Conservation (phyloP, 1,140 invertebrate genomes). For the Acromyrmex charruanus region DNA sequence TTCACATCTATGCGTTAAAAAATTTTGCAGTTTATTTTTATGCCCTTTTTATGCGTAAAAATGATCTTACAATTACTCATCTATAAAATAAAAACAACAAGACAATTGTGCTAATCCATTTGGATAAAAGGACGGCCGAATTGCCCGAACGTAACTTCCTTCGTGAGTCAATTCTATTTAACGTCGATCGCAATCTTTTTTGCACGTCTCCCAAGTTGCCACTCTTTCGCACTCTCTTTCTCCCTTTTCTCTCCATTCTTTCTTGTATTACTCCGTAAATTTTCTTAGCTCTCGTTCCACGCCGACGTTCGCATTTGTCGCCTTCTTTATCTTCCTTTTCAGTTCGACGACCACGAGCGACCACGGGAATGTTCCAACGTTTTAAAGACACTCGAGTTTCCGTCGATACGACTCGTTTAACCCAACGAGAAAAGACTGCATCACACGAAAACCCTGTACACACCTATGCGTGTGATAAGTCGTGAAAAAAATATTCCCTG, state of each 20-base stretch:
- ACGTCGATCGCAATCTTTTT: conserved; percentile 43
- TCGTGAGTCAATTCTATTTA: conserved; percentile 57
- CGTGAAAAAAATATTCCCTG: conserved; percentile 19
- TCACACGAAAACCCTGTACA: conserved; percentile 16
- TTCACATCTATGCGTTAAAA: neutral
- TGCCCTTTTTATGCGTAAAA: neutral
- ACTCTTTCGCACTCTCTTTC: conserved; percentile 14
- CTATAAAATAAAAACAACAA: neutral
- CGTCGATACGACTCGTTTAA: conserved; percentile 71
- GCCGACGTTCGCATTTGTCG: conserved; percentile 47
- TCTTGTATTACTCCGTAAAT: conserved; percentile 53
- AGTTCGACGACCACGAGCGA: conserved; percentile 54
- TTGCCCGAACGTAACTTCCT: conserved; percentile 38
- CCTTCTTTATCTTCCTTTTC: conserved; percentile 69
- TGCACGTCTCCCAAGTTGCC: conserved; percentile 17
- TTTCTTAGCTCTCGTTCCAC: conserved; percentile 34
- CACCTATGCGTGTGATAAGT: conserved; percentile 39
- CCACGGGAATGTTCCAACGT: conserved; percentile 47
- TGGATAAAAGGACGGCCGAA: conserved; percentile 12
- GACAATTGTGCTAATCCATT: conserved; percentile 1
- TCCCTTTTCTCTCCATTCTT: neutral
- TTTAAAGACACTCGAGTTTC: conserved; percentile 69
- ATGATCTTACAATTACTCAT: neutral
- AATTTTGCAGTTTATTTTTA: neutral
- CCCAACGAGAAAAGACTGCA: conserved; percentile 16